phyloP scores from a whole-genome alignment of 2,113 vertebrate genomes.

The Sarotherodon lohbergeri region DNA sequence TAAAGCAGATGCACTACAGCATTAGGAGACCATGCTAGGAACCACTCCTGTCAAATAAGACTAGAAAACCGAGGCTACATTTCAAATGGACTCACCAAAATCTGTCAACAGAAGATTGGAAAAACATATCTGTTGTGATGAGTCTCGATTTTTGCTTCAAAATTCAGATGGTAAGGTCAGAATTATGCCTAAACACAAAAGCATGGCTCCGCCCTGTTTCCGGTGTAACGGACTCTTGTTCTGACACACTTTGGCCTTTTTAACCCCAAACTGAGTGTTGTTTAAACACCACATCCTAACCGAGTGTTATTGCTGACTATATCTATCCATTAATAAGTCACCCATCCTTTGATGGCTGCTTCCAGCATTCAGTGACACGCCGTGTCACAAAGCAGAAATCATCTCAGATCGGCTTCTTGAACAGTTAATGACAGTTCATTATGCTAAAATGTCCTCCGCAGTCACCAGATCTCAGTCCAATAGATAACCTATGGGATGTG shows the following conservation, averaged over 20 bases:
- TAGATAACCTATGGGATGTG: background rate
- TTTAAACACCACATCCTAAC: background rate
- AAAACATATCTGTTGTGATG: background rate
- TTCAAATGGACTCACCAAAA: background rate
- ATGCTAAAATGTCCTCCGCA: background rate
- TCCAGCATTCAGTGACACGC: background rate
- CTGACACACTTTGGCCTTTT: background rate
- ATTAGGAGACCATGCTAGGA: background rate
- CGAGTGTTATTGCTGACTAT: background rate
- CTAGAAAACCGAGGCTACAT: background rate
- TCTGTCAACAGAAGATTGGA: background rate
- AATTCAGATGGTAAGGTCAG: background rate
- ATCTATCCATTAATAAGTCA: background rate
- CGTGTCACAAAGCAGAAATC: background rate
- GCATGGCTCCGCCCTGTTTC: background rate
- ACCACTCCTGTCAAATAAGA: background rate
- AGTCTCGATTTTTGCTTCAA: background rate
- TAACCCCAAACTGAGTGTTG: background rate
- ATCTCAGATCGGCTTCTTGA: fast-evolving
- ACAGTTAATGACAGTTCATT: background rate
- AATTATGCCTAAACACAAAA: background rate
- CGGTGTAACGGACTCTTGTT: background rate
- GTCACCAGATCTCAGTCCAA: background rate
- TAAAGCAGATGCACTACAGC: background rate
- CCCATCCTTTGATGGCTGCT: background rate